Evolutionary conservation across 2,888 invertebrate species (phyloP).

Genomic region (Microctonus hyperodae): DNA sequence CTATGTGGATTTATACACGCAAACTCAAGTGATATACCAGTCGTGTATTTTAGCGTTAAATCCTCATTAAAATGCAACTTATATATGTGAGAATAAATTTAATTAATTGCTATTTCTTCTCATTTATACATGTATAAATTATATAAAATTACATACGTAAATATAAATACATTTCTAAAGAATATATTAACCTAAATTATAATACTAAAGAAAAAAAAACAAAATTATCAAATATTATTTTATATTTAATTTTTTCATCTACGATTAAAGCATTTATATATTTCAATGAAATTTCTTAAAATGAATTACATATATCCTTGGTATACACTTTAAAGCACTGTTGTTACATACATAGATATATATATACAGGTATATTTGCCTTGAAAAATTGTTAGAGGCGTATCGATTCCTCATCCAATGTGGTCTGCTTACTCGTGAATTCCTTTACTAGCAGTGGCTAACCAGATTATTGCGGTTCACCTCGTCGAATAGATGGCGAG

Average conservation of each 20-base stretch:
- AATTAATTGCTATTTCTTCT: neutral
- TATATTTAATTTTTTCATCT: no score
- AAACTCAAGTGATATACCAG: neutral
- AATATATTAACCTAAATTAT: no score
- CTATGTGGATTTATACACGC: neutral
- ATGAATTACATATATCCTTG: no score
- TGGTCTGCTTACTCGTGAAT: slow-evolving; percentile 20
- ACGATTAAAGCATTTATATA: no score
- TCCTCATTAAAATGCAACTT: neutral
- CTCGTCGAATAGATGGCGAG: slow-evolving; percentile 28
- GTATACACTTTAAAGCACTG: no score
- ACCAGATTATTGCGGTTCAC: slow-evolving; percentile 43
- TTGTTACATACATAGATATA: no score
- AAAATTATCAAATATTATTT: no score
- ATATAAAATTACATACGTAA: no score
- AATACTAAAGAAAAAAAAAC: no score
- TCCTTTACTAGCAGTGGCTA: slow-evolving; percentile 35
- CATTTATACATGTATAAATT: neutral
- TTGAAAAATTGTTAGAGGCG: neutral
- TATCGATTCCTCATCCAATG: slow-evolving; percentile 19
- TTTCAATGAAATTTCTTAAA: no score
- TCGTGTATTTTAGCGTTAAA: neutral
- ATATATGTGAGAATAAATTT: neutral
- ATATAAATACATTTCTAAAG: no score
- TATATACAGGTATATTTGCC: neutral